Evolutionary conservation across 2,888 invertebrate species (phyloP).

Genomic region (Pasiphila rectangulata): DNA sequence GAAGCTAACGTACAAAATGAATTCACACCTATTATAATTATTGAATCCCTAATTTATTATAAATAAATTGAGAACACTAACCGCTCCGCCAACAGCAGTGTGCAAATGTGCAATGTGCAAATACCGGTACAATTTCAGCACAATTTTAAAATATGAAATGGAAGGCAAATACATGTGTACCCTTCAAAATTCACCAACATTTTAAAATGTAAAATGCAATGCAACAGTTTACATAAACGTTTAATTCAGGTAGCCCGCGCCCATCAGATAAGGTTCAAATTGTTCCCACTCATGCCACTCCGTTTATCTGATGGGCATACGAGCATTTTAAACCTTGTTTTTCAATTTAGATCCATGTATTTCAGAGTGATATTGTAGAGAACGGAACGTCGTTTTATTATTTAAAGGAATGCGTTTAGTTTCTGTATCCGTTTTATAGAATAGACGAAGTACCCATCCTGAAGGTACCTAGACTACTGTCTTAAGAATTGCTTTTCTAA

Average conservation of each 20-base stretch:
- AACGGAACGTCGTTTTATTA: not conserved
- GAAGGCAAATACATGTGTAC: no score
- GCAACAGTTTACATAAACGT: slow-evolving; percentile 42
- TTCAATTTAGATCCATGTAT: slow-evolving; percentile 28
- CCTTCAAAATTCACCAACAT: slow-evolving; percentile 2
- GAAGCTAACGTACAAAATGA: no score
- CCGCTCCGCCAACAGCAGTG: no score
- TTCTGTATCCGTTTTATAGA: not conserved
- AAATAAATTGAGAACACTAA: no score
- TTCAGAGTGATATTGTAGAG: not conserved
- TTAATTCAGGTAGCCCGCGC: slow-evolving; percentile 47
- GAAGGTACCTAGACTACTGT: no score
- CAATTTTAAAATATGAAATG: not conserved
- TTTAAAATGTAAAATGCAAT: slow-evolving; percentile 13
- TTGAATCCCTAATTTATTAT: no score
- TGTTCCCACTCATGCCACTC: slow-evolving; percentile 67
- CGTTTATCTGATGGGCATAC: slow-evolving; percentile 65
- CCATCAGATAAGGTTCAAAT: slow-evolving; percentile 74
- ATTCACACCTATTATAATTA: no score
- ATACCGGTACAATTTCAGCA: no score
- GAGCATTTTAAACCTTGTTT: slow-evolving; percentile 32
- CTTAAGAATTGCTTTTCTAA: no score
- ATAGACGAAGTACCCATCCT: no score
- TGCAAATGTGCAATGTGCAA: no score
- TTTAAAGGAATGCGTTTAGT: not conserved